Evolutionary conservation across 2,888 invertebrate genomes (phyloP), one percentile per base, ranked within the genome.

Genomic region (Parnassius mnemosyne): DNA sequence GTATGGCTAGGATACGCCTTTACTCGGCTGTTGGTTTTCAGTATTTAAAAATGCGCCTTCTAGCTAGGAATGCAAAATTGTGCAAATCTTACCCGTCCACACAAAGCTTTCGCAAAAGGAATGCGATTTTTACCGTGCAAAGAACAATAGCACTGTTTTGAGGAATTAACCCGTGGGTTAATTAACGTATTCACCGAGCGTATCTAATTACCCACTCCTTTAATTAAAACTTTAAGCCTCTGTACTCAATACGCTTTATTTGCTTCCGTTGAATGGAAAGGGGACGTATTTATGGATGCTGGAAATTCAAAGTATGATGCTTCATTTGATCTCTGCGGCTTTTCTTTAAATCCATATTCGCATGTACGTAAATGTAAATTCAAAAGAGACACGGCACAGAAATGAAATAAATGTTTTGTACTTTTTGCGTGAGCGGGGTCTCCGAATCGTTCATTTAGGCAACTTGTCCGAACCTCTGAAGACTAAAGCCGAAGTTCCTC

Each of bases 151-250:
- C 70, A 74, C 71, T 82, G 83, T 86, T 89, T 87, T 87, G 80
- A 87, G 78, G 83, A 88, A 87, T 87, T 86, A 86, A 85, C 80
- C 78, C 81, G 75, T 83, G 83, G 82, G 85, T 89, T 90, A 89
- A 90, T 90, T 90, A 89, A 86, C 88, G 83, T 85, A 84, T 79
- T 83, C 87, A 87, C 79, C 71, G 79, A 81, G 77, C 89, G 87
- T 87, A 75, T 84, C 88, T 88, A 89, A 90, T 89, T 86, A 89
- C 84, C 77, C 71, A 73, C 66, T 75, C 80, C 79, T 88, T 89
- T 88, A 87, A 89, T 89, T 89, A 88, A 89, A 89, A 87, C 76
- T 84, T 83, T 78, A 81, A 83, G 75, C 78, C 78, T 78, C 71
- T 70, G 68, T 74, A 58, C 62, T 63, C 58, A 58, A 58, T 58